These are phyloP conservation scores for Orchesella cincta DNA, from an alignment of 1,140 invertebrate species.

Conservation along the genomic window DNA sequence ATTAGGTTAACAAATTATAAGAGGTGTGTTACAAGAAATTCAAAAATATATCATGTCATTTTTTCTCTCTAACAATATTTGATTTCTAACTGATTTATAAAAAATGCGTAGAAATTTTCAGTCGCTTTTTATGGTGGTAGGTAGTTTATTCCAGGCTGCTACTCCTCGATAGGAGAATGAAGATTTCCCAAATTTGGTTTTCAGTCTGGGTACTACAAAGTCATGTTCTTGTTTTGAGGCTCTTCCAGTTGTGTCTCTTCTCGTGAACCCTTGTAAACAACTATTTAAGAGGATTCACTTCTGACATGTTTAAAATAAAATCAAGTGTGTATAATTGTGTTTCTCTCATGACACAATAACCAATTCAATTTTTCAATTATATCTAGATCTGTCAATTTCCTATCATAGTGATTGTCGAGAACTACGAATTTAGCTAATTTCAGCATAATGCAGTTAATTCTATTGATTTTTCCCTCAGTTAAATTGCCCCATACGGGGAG, in stretches of 20 bases:
- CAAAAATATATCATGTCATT: too few species aligned
- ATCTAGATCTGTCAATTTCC: neutral
- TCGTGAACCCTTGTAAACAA: neutral
- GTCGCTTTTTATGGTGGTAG: neutral
- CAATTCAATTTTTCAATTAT: neutral
- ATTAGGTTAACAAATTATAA: too few species aligned
- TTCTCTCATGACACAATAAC: neutral
- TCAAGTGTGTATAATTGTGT: neutral
- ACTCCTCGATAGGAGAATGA: neutral
- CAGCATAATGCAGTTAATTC: neutral
- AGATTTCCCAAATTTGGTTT: neutral
- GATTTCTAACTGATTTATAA: too few species aligned
- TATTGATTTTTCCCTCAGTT: neutral
- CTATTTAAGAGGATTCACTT: neutral
- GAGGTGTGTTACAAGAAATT: too few species aligned
- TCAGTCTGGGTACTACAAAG: neutral
- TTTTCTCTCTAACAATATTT: too few species aligned
- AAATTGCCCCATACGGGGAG: neutral
- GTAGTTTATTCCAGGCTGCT: neutral
- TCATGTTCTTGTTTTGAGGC: neutral
- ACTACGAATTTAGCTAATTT: constrained; percentile 1
- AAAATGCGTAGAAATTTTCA: too few species aligned
- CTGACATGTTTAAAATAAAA: neutral
- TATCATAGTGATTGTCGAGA: neutral
- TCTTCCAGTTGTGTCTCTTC: neutral